Conservation (phyloP, 2,113 vertebrate genomes). For the Bubo bubo region DNA sequence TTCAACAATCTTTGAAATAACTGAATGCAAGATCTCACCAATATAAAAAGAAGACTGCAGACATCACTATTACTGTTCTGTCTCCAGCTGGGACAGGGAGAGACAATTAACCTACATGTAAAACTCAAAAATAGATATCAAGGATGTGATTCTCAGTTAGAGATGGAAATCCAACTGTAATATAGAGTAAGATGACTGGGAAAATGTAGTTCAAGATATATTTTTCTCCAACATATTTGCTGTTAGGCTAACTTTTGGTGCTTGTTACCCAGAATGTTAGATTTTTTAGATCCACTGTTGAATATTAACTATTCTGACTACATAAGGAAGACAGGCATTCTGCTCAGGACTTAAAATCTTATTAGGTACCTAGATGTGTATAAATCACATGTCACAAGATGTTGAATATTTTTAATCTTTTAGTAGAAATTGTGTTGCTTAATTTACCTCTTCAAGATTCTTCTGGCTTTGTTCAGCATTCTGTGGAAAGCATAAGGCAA, state of each 20-base stretch:
- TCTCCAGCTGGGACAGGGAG: background rate
- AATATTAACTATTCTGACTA: background rate
- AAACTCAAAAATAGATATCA: background rate
- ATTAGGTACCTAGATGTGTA: background rate
- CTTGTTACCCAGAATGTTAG: background rate
- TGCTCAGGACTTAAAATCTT: background rate
- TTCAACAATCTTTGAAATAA: background rate
- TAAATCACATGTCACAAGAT: background rate
- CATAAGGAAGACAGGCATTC: background rate
- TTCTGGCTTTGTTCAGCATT: background rate
- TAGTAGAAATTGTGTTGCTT: background rate
- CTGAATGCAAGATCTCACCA: background rate
- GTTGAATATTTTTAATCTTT: background rate
- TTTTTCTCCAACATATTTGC: background rate
- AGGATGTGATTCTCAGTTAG: background rate
- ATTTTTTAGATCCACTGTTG: accelerated
- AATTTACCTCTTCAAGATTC: background rate
- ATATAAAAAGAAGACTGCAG: background rate
- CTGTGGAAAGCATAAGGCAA: background rate
- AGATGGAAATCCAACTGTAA: background rate
- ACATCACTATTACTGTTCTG: background rate
- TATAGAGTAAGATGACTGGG: background rate
- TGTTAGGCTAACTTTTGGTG: background rate
- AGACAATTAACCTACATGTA: background rate
- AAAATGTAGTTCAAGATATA: background rate